These are phyloP conservation scores for Coelopa frigida DNA, from an alignment of 1,140 invertebrate genomes.

Conservation along the genomic window DNA sequence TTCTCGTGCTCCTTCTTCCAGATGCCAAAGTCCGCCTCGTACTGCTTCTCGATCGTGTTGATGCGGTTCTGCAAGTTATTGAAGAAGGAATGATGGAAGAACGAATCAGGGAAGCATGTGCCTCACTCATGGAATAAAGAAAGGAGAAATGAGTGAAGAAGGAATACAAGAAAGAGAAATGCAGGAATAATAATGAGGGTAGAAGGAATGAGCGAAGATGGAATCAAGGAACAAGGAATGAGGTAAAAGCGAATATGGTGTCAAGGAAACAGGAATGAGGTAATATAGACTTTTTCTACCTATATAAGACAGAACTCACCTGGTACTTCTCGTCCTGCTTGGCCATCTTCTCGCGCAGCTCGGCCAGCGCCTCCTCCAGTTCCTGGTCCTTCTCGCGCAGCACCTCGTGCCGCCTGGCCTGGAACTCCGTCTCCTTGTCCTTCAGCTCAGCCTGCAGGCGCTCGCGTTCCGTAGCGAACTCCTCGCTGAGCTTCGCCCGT, in stretches of 20 bases:
- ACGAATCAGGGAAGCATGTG: not conserved
- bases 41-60: constrained; percentile 51
- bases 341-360: constrained; percentile 47
- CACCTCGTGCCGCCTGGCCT: constrained; percentile 25
- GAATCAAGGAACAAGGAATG: no score
- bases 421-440: constrained; percentile 43
- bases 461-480: constrained; percentile 45
- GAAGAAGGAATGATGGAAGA: not conserved
- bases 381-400: constrained; percentile 34
- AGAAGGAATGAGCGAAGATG: no score
- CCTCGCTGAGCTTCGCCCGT: constrained; percentile 46
- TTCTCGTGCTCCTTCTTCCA: constrained; percentile 54
- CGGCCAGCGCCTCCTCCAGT: constrained; percentile 44
- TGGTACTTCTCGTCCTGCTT: constrained; percentile 43
- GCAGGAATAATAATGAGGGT: no score
- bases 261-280: no score
- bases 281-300: no score
- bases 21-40: constrained; percentile 49
- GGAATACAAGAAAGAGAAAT: no score
- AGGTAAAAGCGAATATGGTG: no score
- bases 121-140: not conserved
- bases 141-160: no score
- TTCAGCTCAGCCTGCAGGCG: constrained; percentile 35
- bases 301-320: not conserved
- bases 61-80: constrained; percentile 29